Conservation (phyloP, 2,113 vertebrate genomes). For the Himantopus leucocephalus region DNA sequence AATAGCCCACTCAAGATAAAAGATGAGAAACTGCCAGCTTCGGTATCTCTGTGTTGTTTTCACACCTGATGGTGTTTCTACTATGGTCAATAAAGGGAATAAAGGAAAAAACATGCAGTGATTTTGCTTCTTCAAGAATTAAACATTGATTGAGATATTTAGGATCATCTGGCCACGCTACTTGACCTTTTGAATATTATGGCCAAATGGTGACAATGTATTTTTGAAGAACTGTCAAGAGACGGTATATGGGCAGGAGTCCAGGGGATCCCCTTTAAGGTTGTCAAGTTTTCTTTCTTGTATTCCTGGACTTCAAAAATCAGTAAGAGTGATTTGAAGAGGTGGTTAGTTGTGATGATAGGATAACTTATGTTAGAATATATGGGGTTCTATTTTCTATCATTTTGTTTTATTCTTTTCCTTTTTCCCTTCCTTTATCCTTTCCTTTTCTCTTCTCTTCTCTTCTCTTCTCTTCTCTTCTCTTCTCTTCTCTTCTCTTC, state of each 20-base stretch:
- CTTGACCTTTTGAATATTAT: not conserved
- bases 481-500: not conserved
- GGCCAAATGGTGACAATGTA: rapidly evolving
- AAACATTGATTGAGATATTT: not conserved
- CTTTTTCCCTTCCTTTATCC: no score
- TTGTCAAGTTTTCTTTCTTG: not conserved
- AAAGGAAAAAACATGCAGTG: not conserved
- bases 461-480: not conserved
- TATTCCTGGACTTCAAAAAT: not conserved
- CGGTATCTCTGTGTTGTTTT: not conserved
- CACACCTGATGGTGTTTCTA: not conserved
- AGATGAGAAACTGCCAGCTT: not conserved
- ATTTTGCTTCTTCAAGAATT: not conserved
- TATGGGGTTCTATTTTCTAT: no score
- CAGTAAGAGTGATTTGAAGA: not conserved
- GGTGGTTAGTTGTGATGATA: no score
- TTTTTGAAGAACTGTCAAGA: not conserved
- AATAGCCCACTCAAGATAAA: not conserved
- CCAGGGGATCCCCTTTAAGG: not conserved
- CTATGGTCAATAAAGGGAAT: not conserved
- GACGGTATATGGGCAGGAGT: no score
- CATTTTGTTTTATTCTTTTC: no score
- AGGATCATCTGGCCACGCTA: not conserved
- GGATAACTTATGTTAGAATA: no score
- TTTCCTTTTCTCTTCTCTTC: no score